Base-by-base conservation (phyloP, 2,888 invertebrate species). In the Agrochola macilenta region DNA sequence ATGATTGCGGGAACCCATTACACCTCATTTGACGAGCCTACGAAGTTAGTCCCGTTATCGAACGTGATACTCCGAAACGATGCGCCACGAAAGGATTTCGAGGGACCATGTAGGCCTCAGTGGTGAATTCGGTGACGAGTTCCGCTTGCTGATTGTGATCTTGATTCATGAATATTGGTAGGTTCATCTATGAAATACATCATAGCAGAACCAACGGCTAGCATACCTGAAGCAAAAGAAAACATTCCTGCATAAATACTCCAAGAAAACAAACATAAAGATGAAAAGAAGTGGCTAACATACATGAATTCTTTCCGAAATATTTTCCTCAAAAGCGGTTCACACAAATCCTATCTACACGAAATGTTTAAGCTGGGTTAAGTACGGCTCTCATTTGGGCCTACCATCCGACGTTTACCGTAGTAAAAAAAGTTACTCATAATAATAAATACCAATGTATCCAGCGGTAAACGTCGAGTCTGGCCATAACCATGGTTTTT, bases 381-480 rank as follows among this genome's bases (percentile, higher is more conserved):
- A 90, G 90, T 89, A 90, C 89, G 86, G 87, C 89, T 87, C 89
- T 86, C 88, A 90, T 92, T 92, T 87, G 49, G 86, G 87, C 84
- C 86, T 84, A 83, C 83, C 79, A 83, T 69, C 83, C 79, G 82
- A 84, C 83, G 85, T 85, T 85, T 75, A 82, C 74, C 77, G 84
- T 85, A 85, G 87, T 86, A 90, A 90, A 91, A 91, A 90, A 88
- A 85, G 74, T 83, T 81, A 76, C 83, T 91, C 88, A 90, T 93
- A 89, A 91, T 89, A 92, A 91, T 93, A 92, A 93, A 93, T 92
- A 93, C 88, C 92, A 91, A 92, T 93, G 93, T 91, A 87, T 88
- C 81, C 84, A 79, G 81, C 89, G 89, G 84, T 90, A 89, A 92
- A 88, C 82, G 88, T 81, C 80, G 64, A 82, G 74, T 78, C 71